phyloP scores from a whole-genome alignment of 2,113 vertebrate genomes.

The Brachirus orientalis region DNA sequence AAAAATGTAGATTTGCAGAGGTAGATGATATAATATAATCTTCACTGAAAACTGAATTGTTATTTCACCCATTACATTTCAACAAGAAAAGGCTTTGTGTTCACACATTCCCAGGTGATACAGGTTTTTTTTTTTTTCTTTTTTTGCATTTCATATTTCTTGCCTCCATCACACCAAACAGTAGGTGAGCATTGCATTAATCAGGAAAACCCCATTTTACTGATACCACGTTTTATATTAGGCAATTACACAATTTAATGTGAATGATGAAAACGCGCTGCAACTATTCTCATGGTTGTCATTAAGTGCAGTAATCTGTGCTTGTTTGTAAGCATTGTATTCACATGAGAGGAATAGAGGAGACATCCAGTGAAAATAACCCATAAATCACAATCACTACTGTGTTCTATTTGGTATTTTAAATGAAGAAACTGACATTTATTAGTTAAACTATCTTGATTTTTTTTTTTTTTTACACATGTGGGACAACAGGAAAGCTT shows the following conservation, averaged over 20 bases:
- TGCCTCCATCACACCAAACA: not conserved
- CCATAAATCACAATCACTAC: not conserved
- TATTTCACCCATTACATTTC: not conserved
- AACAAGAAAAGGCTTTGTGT: not conserved
- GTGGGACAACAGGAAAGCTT: too few species aligned
- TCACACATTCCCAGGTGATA: not conserved
- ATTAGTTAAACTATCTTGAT: too few species aligned
- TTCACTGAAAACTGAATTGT: not conserved
- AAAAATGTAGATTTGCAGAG: not conserved
- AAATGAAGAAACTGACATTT: not conserved
- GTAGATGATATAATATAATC: too few species aligned
- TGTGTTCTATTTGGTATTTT: not conserved
- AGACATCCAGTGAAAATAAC: not conserved
- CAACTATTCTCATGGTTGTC: not conserved
- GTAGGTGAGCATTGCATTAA: not conserved
- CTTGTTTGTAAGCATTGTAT: not conserved
- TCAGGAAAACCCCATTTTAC: conserved; percentile 9
- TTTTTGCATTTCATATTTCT: conserved; percentile 2
- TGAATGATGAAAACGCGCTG: conserved; percentile 8
- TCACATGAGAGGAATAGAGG: not conserved
- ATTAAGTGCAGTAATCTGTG: not conserved
- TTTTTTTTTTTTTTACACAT: too few species aligned
- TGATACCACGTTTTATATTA: not conserved
- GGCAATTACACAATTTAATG: not conserved
- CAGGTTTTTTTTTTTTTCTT: too few species aligned